A percentile compares a stretch with the other conserved stretches of the same genome.
These are phyloP conservation scores for Odocoileus virginianus DNA, from an alignment of 2,113 vertebrate genomes.

Conservation along the genomic window DNA sequence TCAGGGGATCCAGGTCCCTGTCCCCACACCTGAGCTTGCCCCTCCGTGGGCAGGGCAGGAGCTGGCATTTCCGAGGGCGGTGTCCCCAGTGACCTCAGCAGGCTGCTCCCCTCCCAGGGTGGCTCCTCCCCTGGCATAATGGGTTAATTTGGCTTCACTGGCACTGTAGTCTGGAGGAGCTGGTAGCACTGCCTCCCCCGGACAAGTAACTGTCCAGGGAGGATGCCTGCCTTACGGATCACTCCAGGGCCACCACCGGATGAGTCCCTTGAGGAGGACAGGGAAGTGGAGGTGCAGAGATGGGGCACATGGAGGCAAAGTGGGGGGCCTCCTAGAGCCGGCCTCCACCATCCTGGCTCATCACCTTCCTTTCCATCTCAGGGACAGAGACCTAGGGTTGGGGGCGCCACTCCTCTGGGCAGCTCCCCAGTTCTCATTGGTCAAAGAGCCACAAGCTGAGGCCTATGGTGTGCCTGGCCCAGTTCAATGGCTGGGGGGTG, in stretches of 20 bases:
- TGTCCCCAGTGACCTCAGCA: conserved; percentile 11
- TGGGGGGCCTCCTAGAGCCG: neutral
- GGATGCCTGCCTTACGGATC: neutral
- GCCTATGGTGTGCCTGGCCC: neutral
- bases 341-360: neutral
- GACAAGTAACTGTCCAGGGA: neutral
- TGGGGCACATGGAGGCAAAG: rapidly evolving
- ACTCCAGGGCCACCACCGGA: neutral
- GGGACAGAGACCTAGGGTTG: neutral
- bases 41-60: neutral
- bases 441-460: neutral
- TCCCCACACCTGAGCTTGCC: neutral
- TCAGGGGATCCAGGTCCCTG: neutral
- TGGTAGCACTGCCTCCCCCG: neutral
- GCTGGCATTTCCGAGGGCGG: neutral
- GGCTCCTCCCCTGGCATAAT: neutral
- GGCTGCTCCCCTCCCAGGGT: neutral
- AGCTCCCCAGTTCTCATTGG: neutral
- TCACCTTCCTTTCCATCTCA: neutral
- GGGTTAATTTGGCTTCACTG: neutral
- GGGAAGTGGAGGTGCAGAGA: neutral
- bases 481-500: rapidly evolving
- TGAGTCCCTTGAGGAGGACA: too few species aligned
- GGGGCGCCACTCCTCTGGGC: neutral
- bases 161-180: neutral